Percentiles rank a stretch among this genome's conserved stretches.
phyloP scores from a whole-genome alignment of 1,140 invertebrate genomes.

The Vollenhovia emeryi region DNA sequence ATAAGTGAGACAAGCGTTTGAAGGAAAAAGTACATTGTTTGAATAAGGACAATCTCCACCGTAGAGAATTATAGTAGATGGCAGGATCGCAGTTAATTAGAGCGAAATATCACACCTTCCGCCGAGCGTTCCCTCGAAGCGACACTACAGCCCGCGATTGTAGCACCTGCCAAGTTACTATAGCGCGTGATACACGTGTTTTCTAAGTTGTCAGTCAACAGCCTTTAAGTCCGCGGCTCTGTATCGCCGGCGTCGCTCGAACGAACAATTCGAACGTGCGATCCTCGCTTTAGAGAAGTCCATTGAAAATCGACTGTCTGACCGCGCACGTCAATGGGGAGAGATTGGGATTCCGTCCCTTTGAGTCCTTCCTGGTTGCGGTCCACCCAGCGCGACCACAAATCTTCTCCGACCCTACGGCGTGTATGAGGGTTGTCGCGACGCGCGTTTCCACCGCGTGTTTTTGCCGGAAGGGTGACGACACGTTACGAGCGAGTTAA shows the following conservation, averaged over 20 bases:
- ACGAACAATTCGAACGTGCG: background rate
- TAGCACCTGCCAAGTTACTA: constrained; percentile 38
- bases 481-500: constrained; percentile 43
- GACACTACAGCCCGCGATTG: background rate
- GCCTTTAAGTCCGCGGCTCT: background rate
- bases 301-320: constrained; percentile 33
- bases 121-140: background rate
- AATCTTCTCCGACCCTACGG: constrained; percentile 64
- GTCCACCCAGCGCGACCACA: constrained; percentile 55
- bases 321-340: constrained; percentile 33
- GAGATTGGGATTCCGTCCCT: constrained; percentile 57
- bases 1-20: background rate
- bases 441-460: constrained; percentile 10
- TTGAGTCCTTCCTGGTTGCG: constrained; percentile 9
- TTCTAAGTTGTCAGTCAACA: constrained; percentile 49
- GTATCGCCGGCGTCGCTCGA: background rate
- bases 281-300: constrained; percentile 27
- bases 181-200: constrained; percentile 30
- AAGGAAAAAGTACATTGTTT: background rate
- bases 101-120: background rate
- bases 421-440: constrained; percentile 24
- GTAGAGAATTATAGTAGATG: background rate
- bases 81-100: background rate
- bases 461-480: constrained; percentile 55
- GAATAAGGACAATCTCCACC: background rate